These are phyloP conservation scores for Ypsolopha scabrella DNA, from an alignment of 2,888 invertebrate species.

Conservation along the genomic window DNA sequence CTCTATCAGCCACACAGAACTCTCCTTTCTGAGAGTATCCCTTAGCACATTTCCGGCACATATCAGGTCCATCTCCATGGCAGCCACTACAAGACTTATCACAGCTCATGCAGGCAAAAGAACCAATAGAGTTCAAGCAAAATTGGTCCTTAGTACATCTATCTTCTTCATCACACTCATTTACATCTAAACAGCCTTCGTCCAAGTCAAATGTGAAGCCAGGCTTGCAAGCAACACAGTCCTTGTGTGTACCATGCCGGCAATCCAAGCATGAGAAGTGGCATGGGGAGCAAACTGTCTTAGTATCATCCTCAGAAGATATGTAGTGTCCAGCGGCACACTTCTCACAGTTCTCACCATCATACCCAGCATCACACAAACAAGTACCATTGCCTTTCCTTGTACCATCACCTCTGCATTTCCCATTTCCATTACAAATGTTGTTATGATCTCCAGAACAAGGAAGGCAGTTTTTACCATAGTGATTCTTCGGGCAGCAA, in stretches of 20 bases:
- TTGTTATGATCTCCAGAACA: constrained; percentile 81
- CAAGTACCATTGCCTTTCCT: constrained; percentile 94
- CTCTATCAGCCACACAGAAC: constrained; percentile 78
- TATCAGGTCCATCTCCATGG: constrained; percentile 90
- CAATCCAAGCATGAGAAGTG: constrained; percentile 86
- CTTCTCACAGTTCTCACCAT: constrained; percentile 80
- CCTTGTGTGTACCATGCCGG: constrained; percentile 77
- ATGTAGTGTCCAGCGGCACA: constrained; percentile 82
- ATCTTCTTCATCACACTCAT: constrained; percentile 79
- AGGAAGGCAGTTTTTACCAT: constrained; percentile 82
- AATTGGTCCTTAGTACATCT: constrained; percentile 78
- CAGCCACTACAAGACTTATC: constrained; percentile 88
- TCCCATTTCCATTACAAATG: constrained; percentile 87
- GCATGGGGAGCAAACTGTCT: constrained; percentile 82
- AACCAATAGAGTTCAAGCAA: constrained; percentile 91
- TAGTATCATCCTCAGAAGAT: constrained; percentile 79
- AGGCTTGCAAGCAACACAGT: constrained; percentile 67
- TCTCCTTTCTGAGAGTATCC: constrained; percentile 80
- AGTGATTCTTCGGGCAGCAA: constrained; percentile 90
- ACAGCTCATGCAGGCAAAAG: constrained; percentile 83
- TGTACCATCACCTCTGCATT: constrained; percentile 86
- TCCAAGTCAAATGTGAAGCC: constrained; percentile 83
- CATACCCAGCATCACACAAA: constrained; percentile 85
- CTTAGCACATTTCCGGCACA: constrained; percentile 85
- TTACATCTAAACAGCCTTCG: constrained; percentile 85